phyloP scores from a whole-genome alignment of 2,113 vertebrate genomes.

The Sphyrna mokarran region DNA sequence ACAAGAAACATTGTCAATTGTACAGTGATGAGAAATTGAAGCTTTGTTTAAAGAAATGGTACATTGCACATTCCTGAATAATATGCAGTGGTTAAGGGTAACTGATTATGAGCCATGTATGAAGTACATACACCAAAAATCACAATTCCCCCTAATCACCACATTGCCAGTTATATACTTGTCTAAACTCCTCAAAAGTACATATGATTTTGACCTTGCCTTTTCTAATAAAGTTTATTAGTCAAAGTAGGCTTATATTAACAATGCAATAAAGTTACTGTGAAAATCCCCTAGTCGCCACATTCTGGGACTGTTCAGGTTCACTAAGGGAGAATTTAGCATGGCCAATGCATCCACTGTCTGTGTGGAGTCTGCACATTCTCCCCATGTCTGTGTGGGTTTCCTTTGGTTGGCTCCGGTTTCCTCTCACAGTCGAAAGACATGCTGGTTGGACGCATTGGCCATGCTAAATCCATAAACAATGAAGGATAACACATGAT shows the following conservation, averaged over 20 bases:
- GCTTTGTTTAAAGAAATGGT: not conserved
- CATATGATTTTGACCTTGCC: not conserved
- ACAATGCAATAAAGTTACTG: no score
- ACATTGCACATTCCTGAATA: not conserved
- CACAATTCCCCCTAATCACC: not conserved
- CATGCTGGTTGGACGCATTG: no score
- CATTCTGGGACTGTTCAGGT: no score
- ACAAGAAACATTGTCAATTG: no score
- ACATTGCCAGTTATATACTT: not conserved
- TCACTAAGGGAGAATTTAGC: no score
- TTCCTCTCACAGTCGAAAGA: no score
- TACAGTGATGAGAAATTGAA: not conserved
- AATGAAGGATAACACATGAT: not conserved
- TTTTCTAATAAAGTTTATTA: not conserved
- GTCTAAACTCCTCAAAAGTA: not conserved
- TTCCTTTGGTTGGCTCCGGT: no score
- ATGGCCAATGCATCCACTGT: no score
- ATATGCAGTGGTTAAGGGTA: not conserved
- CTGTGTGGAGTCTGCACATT: no score
- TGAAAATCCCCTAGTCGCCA: no score
- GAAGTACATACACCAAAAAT: not conserved
- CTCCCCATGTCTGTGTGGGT: no score
- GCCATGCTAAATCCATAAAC: not conserved
- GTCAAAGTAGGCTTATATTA: not conserved
- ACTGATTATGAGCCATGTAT: not conserved